phyloP scores from a whole-genome alignment of 2,888 invertebrate species.

The Baronia brevicornis region DNA sequence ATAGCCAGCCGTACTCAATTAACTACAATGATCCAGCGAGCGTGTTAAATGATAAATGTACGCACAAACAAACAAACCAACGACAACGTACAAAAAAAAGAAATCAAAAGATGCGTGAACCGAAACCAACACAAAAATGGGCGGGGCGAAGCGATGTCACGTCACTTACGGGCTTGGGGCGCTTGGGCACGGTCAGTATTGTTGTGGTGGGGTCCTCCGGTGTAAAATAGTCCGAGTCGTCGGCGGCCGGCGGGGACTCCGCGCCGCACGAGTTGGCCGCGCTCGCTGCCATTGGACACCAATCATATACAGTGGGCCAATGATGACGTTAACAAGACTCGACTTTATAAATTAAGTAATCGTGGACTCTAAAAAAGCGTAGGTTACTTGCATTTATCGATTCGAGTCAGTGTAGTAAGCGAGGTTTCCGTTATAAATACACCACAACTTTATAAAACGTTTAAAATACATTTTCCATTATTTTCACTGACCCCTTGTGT shows the following conservation, averaged over 20 bases:
- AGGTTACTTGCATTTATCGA: too few species aligned
- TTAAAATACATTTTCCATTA: too few species aligned
- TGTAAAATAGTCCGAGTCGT: conserved; percentile 87
- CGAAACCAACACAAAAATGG: conserved; percentile 2
- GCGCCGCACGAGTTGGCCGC: conserved; percentile 26
- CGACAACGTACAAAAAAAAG: conserved; percentile 4
- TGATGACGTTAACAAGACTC: neutral
- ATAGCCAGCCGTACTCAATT: too few species aligned
- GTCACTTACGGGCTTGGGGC: conserved; percentile 50
- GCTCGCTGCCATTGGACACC: conserved; percentile 19
- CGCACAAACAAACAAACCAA: too few species aligned
- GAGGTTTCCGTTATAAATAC: too few species aligned
- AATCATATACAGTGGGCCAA: conserved; percentile 4
- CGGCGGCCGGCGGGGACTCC: conserved; percentile 70
- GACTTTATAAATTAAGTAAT: too few species aligned
- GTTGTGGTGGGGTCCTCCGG: conserved; percentile 84
- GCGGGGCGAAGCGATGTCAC: conserved; percentile 10
- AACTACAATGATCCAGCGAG: too few species aligned
- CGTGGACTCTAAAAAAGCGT: too few species aligned
- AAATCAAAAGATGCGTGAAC: neutral
- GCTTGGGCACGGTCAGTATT: conserved; percentile 77
- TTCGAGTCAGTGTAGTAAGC: too few species aligned
- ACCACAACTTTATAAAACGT: too few species aligned
- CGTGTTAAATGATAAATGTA: too few species aligned
- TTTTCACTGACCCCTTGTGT: too few species aligned